These are phyloP conservation scores for Thomomys bottae DNA, from an alignment of 2,113 vertebrate genomes.

Conservation along the genomic window DNA sequence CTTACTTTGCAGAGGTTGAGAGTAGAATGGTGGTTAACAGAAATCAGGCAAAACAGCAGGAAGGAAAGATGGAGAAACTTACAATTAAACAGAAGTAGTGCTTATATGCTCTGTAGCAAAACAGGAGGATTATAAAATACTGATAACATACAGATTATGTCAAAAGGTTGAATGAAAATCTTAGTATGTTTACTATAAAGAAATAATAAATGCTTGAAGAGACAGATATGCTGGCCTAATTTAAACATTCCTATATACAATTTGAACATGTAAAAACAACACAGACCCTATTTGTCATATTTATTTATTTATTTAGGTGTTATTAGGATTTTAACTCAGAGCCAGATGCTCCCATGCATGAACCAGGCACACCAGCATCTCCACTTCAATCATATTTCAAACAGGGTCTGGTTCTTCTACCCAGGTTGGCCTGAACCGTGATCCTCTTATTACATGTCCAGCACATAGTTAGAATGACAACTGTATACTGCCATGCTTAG, in stretches of 20 bases:
- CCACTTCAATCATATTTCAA: no score
- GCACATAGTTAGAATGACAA: no score
- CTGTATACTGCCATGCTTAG: no score
- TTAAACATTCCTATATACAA: not conserved
- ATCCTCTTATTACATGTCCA: no score
- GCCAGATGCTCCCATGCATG: no score
- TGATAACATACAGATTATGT: not conserved
- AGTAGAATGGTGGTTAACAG: not conserved
- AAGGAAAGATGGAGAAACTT: not conserved
- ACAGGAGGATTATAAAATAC: not conserved
- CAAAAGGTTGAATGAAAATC: not conserved
- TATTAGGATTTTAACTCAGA: no score
- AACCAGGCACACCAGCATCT: no score
- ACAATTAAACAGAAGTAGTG: not conserved
- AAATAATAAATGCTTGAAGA: not conserved
- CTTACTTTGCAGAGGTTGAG: not conserved
- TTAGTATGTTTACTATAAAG: not conserved
- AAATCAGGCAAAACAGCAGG: not conserved
- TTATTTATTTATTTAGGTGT: not conserved
- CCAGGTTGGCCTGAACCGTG: no score
- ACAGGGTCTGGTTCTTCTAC: no score
- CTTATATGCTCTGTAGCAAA: not conserved
- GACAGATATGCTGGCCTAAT: not conserved
- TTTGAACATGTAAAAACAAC: not conserved
- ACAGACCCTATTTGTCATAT: no score